phyloP scores from a whole-genome alignment of 2,888 invertebrate genomes.

The Clusia tigrina region DNA sequence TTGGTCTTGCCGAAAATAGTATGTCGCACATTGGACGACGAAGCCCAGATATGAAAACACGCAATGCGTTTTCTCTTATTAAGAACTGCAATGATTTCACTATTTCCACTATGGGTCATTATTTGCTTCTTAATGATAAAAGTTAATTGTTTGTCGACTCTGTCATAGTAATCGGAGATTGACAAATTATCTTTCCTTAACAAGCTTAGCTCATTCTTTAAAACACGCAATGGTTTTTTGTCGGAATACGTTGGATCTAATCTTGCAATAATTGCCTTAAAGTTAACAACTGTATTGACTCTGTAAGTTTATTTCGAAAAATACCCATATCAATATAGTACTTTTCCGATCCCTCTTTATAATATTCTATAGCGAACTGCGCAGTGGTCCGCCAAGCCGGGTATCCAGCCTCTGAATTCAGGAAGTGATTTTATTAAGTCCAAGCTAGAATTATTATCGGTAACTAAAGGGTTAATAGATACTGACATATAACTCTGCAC shows the following conservation, averaged over 20 bases:
- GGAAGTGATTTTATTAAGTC: constrained; percentile 1
- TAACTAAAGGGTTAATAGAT: not conserved
- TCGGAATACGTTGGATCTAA: not conserved
- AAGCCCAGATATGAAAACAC: no score
- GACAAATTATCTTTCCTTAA: not conserved
- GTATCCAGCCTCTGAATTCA: not conserved
- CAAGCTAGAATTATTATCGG: not conserved
- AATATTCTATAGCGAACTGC: no score
- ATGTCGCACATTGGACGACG: no score
- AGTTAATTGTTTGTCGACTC: not conserved
- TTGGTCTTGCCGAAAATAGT: no score
- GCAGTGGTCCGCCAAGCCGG: constrained; percentile 11
- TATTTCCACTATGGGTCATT: not conserved
- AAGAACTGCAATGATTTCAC: not conserved
- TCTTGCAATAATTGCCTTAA: not conserved
- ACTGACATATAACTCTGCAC: not conserved
- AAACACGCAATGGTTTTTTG: not conserved
- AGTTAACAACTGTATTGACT: not conserved
- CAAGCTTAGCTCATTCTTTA: constrained; percentile 1
- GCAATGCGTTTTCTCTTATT: not conserved
- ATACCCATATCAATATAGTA: constrained; percentile 1
- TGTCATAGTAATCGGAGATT: not conserved
- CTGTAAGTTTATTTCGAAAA: not conserved
- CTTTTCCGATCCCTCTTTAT: not conserved
- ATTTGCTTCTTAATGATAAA: constrained; percentile 1